Conservation (phyloP, 2,888 invertebrate genomes). For the Drosophila macrospina region DNA sequence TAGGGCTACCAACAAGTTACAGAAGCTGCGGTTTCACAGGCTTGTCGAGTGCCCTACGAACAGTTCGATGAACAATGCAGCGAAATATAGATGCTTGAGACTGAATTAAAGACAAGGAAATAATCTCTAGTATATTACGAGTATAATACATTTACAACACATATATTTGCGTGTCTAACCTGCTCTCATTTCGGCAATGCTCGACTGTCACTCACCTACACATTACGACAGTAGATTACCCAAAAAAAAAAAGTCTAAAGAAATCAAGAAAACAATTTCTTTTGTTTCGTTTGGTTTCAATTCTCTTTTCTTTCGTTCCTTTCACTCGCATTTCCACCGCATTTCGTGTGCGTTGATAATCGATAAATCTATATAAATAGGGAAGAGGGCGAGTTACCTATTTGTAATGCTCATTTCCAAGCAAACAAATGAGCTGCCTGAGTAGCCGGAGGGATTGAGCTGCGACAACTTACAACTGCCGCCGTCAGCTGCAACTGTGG, state of each 20-base stretch:
- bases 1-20: background rate
- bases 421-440: slow-evolving; percentile 48
- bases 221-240: slow-evolving; percentile 45
- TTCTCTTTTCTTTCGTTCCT: slow-evolving; percentile 20
- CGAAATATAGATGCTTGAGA: background rate
- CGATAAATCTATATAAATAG: slow-evolving; percentile 66
- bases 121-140: background rate
- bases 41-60: slow-evolving; percentile 12
- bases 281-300: slow-evolving; percentile 31
- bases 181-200: slow-evolving; percentile 23
- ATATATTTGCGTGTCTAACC: background rate
- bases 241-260: slow-evolving; percentile 33
- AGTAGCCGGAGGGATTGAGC: slow-evolving; percentile 21
- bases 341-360: slow-evolving; percentile 59
- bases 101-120: background rate
- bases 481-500: slow-evolving; percentile 54
- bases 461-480: slow-evolving; percentile 62
- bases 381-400: slow-evolving; percentile 45
- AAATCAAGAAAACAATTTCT: slow-evolving; percentile 45
- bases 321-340: slow-evolving; percentile 53
- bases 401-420: slow-evolving; percentile 59
- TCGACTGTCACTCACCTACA: slow-evolving; percentile 15
- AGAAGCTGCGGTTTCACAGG: slow-evolving; percentile 16
- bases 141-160: too few species aligned
- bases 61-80: background rate